Conservation (phyloP, 2,797 vertebrate species). For the Coranthus polyacanthus region DNA sequence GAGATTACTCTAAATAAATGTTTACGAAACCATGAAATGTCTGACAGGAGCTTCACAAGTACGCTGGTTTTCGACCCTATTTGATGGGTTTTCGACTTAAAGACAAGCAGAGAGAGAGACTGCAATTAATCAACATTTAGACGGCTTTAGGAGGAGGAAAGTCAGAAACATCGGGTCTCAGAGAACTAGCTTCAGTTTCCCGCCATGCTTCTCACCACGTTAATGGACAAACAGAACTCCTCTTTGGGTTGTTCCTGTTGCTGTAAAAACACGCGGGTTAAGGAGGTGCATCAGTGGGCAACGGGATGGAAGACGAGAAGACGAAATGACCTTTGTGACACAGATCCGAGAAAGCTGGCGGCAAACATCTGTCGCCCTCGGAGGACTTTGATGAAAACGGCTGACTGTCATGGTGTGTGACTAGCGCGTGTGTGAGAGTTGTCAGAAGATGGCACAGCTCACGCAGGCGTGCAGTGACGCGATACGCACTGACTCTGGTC, state of each 20-base stretch:
- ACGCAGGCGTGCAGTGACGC: neutral
- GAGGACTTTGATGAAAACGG: conserved; percentile 10
- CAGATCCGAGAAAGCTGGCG: conserved; percentile 8
- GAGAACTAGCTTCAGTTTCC: neutral
- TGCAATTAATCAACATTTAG: neutral
- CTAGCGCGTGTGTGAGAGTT: neutral
- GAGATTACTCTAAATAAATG: too few species aligned
- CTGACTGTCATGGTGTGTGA: conserved; percentile 19
- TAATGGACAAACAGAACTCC: neutral
- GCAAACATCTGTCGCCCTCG: conserved; percentile 22
- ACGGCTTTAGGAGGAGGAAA: neutral
- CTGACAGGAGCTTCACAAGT: too few species aligned
- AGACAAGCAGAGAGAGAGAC: conserved; percentile 1
- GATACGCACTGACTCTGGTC: conserved; percentile 1
- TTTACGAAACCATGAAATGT: too few species aligned
- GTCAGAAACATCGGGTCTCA: too few species aligned
- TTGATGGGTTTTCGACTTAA: conserved; percentile 1
- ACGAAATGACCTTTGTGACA: neutral
- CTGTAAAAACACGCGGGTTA: conserved; percentile 1
- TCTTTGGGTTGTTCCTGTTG: neutral
- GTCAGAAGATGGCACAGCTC: conserved; percentile 1
- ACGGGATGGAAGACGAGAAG: conserved; percentile 9
- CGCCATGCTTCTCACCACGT: neutral
- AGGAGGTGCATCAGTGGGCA: neutral
- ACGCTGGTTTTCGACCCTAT: too few species aligned